Base-by-base conservation (phyloP, 1,140 invertebrate genomes). In the Aphelenchoides avenae region DNA sequence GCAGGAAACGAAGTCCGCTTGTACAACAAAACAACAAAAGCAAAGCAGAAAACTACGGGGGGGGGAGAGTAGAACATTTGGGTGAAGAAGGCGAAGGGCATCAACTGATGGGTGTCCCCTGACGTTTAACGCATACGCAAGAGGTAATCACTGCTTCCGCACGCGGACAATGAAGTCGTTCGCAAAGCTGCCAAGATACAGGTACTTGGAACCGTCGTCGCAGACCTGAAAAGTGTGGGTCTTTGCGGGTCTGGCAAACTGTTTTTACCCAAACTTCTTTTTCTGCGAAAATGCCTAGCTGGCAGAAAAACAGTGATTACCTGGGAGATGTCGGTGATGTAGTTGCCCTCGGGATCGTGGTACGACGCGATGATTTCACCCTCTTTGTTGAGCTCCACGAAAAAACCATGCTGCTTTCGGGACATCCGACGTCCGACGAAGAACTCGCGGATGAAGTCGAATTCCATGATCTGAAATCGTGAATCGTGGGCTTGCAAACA, bases 301-400 rank as follows among this genome's bases (percentile, higher is more conserved):
- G 1, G 13, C 4, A 22, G 6, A 11, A 15, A 15, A 6, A 20
- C 6, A n/a, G n/a, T n/a, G n/a, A n/a, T n/a, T 7, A 61, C 77
- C 47, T 80, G 78, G 41, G 78, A 79, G 5, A 77, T 67, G 36
- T 68, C 62, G 11, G 67, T 55, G 13, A 79, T 57, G 1, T 64
- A 51, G 26, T 63, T 40, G 30, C 78, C 79, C 26, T 69, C 61
- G 1, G 76, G 73, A 57, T 80, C 79, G 40, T 80, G 79, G 29
- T 77, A 67, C 49, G 77, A 71, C 30, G 68, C 58, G 9, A 78
- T 46, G 24, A 80, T 75, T 53, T 78, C 57, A 2, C 80, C 80
- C 5, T 65, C 47, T 20, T 52, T 48, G 61, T 77, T 61, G 18
- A 80, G 40, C 61, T 80, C 76, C 5, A 80, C 13, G n/a, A 79